Base-by-base conservation (phyloP, 2,113 vertebrate genomes). In the Grammomys surdaster region DNA sequence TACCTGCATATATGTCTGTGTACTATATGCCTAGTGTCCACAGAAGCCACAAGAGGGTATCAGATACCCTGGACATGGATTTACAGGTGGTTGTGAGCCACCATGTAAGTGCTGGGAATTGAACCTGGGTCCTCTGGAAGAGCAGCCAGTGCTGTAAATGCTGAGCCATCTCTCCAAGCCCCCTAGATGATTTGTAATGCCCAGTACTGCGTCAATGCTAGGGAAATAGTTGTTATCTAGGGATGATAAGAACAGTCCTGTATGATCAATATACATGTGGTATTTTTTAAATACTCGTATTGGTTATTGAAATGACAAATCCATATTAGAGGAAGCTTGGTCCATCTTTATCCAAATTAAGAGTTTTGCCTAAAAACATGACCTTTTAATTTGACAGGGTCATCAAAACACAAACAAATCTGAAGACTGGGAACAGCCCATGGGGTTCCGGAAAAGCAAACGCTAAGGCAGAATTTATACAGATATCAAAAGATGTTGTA, bases 351-450 rank as follows among this genome's bases (percentile, higher is more conserved):
- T n/a, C 73, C 82, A 90, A 12, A 76, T 36, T 48, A 73, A 95
- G 56, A 43, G 20, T 70, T 95, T 76, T 58, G 22, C 63, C 67
- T 92, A 17, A 76, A 90, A 81, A 51, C 36, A 9, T 7, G 58
- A 51, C 65, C 84, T 94, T 90, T 72, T 60, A 5, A 46, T 81
- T 89, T 20, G 54, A 76, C 75, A 51, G 9, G 13, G 17, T 89
- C 77, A 87, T 93, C 43, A 33, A 60, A 86, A 77, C 86, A 80
- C 46, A 84, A 43, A 88, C 84, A 40, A 40, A 92, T 70, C 13
- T 3, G 69, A 31, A 40, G 9, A 17, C 5, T 92, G 31, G 84
- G 40, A 75, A 63, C 69, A 85, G 80, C 77, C 56, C 56, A 40
- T 46, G 56, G 60, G 28, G 51, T 65, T 54, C 24, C 72, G 46